Conservation (phyloP, 2,797 vertebrate genomes). For the Danio albolineatus region DNA sequence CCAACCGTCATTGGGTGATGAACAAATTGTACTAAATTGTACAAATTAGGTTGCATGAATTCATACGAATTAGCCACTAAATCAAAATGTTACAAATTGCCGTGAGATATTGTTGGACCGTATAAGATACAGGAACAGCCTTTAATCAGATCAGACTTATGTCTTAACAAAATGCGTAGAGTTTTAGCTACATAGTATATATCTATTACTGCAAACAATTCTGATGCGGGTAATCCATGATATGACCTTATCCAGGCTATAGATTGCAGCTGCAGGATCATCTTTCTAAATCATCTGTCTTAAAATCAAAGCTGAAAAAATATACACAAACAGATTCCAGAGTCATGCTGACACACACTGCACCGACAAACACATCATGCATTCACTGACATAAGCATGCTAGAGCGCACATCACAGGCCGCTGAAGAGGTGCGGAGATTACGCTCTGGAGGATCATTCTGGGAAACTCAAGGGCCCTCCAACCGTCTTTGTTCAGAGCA, state of each 20-base stretch:
- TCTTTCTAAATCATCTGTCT: slow-evolving; percentile 6
- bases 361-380: slow-evolving; percentile 1
- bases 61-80: no score
- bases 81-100: no score
- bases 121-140: no score
- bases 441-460: slow-evolving; percentile 33
- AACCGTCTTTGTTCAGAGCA: neutral
- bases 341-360: slow-evolving; percentile 24
- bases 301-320: slow-evolving; percentile 17
- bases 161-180: no score
- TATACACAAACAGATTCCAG: slow-evolving; percentile 15
- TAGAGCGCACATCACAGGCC: slow-evolving; percentile 6
- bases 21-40: no score
- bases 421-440: slow-evolving; percentile 39
- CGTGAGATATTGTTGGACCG: no score
- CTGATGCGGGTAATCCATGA: neutral
- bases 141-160: no score
- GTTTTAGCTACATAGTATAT: no score
- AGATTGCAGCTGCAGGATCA: neutral
- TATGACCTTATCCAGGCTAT: neutral
- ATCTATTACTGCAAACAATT: neutral
- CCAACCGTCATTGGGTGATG: no score
- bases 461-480: slow-evolving; percentile 27
- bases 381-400: slow-evolving; percentile 35
- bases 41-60: no score